Percentiles rank a stretch among this genome's conserved stretches.
These are phyloP conservation scores for Ennomos fuscantarius DNA, from an alignment of 2,888 invertebrate genomes.

Conservation along the genomic window DNA sequence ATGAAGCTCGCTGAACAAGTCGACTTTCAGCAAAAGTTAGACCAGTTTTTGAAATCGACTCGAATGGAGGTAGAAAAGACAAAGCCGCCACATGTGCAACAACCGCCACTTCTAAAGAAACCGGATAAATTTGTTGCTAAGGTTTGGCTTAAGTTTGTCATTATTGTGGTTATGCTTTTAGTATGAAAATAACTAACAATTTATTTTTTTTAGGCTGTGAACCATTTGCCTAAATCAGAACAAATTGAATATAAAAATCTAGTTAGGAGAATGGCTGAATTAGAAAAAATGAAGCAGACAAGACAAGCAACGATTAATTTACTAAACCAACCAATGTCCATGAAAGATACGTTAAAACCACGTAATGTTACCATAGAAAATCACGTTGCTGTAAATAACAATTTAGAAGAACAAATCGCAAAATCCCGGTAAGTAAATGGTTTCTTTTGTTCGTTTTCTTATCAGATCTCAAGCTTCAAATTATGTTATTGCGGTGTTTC, in stretches of 20 bases:
- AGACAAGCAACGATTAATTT: slow-evolving; percentile 61
- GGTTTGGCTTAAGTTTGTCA: slow-evolving; percentile 47
- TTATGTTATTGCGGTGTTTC: slow-evolving; percentile 27
- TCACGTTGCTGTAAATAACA: slow-evolving; percentile 41
- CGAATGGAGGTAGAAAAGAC: slow-evolving; percentile 73
- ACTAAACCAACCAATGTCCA: slow-evolving; percentile 43
- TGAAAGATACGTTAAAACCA: slow-evolving; percentile 70
- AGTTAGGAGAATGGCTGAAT: slow-evolving; percentile 78
- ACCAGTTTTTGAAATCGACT: slow-evolving; percentile 74
- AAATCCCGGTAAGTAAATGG: slow-evolving; percentile 63
- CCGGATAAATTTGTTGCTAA: slow-evolving; percentile 73
- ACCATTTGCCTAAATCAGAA: slow-evolving; percentile 77
- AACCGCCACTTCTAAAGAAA: slow-evolving; percentile 54
- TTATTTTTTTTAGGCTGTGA: slow-evolving; percentile 66
- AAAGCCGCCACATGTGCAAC: slow-evolving; percentile 62
- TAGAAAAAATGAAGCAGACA: slow-evolving; percentile 77
- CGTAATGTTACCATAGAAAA: slow-evolving; percentile 57
- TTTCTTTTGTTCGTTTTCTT: background rate
- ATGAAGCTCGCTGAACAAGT: slow-evolving; percentile 71
- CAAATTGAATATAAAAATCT: slow-evolving; percentile 79
- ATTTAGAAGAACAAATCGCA: slow-evolving; percentile 71
- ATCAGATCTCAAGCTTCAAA: no score
- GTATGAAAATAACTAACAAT: background rate
- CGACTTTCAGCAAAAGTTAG: slow-evolving; percentile 78
- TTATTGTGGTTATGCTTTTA: background rate